These are phyloP conservation scores for Aspidapion aeneum DNA, from an alignment of 2,888 invertebrate genomes.

Conservation along the genomic window DNA sequence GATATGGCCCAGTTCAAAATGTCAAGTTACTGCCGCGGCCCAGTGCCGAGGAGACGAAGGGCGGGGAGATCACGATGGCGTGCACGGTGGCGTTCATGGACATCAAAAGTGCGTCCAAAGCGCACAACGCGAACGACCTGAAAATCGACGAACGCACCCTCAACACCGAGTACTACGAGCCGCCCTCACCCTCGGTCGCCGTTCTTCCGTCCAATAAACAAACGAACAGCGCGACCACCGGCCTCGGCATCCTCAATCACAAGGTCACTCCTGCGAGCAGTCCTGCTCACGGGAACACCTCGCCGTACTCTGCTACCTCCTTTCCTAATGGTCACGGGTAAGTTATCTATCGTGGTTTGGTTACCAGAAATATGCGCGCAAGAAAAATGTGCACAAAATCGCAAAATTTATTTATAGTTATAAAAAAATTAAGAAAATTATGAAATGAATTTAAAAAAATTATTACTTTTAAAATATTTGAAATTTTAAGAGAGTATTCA, in stretches of 20 bases:
- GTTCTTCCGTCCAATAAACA: background rate
- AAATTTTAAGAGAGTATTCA: no score
- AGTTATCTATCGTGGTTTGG: constrained; percentile 33
- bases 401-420: no score
- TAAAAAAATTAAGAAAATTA: no score
- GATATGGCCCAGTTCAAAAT: constrained; percentile 97
- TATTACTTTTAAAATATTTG: no score
- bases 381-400: no score
- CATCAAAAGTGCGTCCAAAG: constrained; percentile 92
- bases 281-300: constrained; percentile 44
- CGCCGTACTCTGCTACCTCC: constrained; percentile 61
- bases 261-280: constrained; percentile 46
- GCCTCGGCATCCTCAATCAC: constrained; percentile 50
- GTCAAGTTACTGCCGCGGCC: constrained; percentile 81
- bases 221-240: constrained; percentile 49
- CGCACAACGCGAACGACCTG: constrained; percentile 81
- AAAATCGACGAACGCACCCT: constrained; percentile 82
- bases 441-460: no score
- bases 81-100: constrained; percentile 95
- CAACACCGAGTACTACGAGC: constrained; percentile 90
- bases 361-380: no score
- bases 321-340: constrained; percentile 55
- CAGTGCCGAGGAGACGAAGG: constrained; percentile 49
- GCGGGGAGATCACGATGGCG: constrained; percentile 65
- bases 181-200: constrained; percentile 62